These are phyloP conservation scores for Panagrolaimus sp. DNA, from an alignment of 1,140 invertebrate genomes.

Conservation along the genomic window DNA sequence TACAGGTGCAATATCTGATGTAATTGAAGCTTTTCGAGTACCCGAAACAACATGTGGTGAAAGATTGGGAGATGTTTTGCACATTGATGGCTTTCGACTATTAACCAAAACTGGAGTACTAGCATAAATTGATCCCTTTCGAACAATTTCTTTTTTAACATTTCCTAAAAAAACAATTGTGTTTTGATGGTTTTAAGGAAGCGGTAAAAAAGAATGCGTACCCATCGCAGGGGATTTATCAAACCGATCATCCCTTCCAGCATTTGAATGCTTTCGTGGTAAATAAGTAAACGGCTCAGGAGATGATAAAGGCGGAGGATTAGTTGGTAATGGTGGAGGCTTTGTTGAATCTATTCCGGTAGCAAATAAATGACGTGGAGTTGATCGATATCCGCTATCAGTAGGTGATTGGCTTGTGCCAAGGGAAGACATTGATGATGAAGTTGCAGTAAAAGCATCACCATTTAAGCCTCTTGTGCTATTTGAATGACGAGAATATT, in stretches of 20 bases:
- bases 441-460: conserved; percentile 5
- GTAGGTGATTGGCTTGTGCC: conserved; percentile 9
- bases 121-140: conserved; percentile 6
- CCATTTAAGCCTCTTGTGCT: not conserved
- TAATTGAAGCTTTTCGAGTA: not conserved
- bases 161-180: not conserved
- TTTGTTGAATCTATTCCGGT: not conserved
- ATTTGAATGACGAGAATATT: not conserved
- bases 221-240: not conserved
- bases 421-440: not conserved
- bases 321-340: conserved; percentile 6
- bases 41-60: too few species aligned
- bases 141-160: not conserved
- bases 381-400: conserved; percentile 12
- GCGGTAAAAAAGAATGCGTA: too few species aligned
- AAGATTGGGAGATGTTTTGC: not conserved
- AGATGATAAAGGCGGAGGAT: conserved; percentile 3
- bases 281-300: not conserved
- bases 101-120: conserved; percentile 3
- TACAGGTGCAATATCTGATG: not conserved
- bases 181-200: too few species aligned
- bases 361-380: not conserved
- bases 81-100: not conserved
- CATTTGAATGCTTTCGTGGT: not conserved
- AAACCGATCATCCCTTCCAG: not conserved